Conservation (phyloP, 2,797 vertebrate species). For the Acrossocheilus fasciatus region DNA sequence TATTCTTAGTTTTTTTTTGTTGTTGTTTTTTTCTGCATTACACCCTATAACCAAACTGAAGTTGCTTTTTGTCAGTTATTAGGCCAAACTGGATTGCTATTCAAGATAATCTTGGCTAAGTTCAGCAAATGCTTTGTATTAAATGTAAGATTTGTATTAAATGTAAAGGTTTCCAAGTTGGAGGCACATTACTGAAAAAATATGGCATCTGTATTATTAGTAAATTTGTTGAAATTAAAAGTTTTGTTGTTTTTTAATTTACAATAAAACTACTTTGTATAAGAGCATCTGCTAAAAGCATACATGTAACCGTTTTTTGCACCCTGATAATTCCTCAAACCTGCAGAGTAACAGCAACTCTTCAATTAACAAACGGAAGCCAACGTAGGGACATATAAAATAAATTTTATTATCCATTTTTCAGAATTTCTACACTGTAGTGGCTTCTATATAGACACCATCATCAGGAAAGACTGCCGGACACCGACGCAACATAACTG, state of each 20-base stretch:
- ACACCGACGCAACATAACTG: conserved; percentile 58
- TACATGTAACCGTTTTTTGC: background rate
- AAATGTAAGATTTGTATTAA: background rate
- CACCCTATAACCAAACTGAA: too few species aligned
- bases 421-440: conserved; percentile 70
- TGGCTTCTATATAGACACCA: conserved; percentile 68
- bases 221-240: background rate
- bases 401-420: conserved; percentile 76
- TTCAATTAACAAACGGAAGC: background rate
- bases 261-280: background rate
- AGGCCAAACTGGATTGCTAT: too few species aligned
- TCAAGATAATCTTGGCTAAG: too few species aligned
- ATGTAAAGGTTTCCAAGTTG: background rate
- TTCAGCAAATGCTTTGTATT: too few species aligned
- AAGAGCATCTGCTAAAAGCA: background rate
- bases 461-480: conserved; percentile 65
- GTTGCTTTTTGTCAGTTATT: too few species aligned
- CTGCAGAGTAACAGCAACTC: background rate
- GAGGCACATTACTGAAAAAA: background rate
- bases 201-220: background rate
- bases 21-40: too few species aligned
- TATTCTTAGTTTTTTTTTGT: too few species aligned
- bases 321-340: background rate
- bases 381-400: conserved; percentile 76
- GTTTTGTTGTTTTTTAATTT: background rate